phyloP scores from a whole-genome alignment of 92 coral and sea anemone species.

The Siderastrea radians region DNA sequence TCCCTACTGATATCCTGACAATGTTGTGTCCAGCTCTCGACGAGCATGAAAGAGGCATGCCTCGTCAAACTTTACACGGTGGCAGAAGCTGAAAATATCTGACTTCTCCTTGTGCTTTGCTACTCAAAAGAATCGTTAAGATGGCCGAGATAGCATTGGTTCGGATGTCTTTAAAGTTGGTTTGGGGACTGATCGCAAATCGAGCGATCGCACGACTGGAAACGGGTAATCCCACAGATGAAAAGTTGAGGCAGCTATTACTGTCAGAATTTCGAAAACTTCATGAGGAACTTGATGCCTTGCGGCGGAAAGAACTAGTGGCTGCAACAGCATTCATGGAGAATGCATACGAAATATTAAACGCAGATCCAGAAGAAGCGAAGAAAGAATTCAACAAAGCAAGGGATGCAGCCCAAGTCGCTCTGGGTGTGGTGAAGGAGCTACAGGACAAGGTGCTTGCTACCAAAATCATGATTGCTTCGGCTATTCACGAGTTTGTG shows the following conservation, averaged over 20 bases:
- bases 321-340: slow-evolving; percentile 98
- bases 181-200: slow-evolving; percentile 95
- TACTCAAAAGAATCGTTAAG: background rate
- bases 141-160: slow-evolving; percentile 98
- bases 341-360: slow-evolving; percentile 92
- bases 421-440: slow-evolving; percentile 96
- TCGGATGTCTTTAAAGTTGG: slow-evolving; percentile 89
- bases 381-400: slow-evolving; percentile 95
- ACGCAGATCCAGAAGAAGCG: slow-evolving; percentile 89
- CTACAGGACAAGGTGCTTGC: slow-evolving; percentile 90
- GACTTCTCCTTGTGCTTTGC: background rate
- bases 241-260: slow-evolving; percentile 89
- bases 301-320: slow-evolving; percentile 94
- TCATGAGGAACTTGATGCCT: slow-evolving; percentile 87
- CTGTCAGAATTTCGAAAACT: slow-evolving; percentile 90
- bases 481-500: slow-evolving; percentile 96
- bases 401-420: slow-evolving; percentile 97
- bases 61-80: slow-evolving; percentile 58
- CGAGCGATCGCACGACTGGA: slow-evolving; percentile 84
- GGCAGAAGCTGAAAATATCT: background rate
- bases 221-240: slow-evolving; percentile 88
- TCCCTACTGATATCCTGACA: too few species aligned
- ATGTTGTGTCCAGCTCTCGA: slow-evolving; percentile 6
- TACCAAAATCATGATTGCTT: slow-evolving; percentile 95
- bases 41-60: background rate